Evolutionary conservation across 2,797 vertebrate genomes (phyloP).

Genomic region (Amazonetta brasiliensis): DNA sequence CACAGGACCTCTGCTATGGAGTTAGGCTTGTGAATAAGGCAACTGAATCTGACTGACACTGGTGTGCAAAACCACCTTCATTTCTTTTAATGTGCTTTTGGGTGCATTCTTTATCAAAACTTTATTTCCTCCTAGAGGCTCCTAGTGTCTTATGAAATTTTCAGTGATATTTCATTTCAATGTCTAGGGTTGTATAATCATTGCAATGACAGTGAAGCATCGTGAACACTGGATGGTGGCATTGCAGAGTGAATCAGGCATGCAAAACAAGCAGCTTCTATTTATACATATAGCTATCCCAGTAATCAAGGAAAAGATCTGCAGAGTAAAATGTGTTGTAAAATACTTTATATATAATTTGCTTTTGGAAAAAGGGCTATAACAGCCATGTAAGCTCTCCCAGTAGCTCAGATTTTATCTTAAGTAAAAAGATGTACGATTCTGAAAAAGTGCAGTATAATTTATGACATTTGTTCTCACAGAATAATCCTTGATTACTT

Average conservation of each 20-base stretch:
- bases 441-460: background rate
- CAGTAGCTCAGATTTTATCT: background rate
- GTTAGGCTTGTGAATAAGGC: background rate
- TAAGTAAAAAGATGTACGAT: background rate
- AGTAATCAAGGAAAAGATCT: constrained; percentile 5
- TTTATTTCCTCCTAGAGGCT: background rate
- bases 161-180: background rate
- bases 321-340: background rate
- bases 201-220: background rate
- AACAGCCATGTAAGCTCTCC: background rate
- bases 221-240: constrained; percentile 44
- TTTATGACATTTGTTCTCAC: background rate
- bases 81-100: background rate
- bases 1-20: background rate
- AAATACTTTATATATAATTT: background rate
- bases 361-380: background rate
- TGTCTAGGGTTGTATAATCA: background rate
- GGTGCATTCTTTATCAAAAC: background rate
- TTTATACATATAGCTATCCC: background rate
- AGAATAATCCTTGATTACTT: constrained; percentile 35
- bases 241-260: constrained; percentile 43
- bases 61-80: background rate
- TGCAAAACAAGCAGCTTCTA: background rate
- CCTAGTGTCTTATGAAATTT: background rate
- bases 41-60: background rate